These are phyloP conservation scores for Steatocranus sp. DNA, from an alignment of 2,797 vertebrate species.

Conservation along the genomic window DNA sequence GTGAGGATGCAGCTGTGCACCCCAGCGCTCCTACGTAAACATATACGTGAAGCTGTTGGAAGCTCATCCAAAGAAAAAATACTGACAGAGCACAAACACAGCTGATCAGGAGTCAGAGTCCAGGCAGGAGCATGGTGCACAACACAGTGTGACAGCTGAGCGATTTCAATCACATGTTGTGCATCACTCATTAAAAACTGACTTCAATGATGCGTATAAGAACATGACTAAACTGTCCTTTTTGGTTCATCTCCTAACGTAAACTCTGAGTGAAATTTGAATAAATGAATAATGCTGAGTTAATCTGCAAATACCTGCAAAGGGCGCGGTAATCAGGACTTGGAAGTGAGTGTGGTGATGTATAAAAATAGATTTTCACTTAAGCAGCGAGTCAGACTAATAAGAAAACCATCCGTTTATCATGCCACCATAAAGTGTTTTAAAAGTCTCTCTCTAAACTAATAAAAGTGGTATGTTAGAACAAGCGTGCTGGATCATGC, in stretches of 20 bases:
- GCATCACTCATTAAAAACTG: neutral
- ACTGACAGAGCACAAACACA: neutral
- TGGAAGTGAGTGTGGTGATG: neutral
- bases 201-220: neutral
- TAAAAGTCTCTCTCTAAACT: neutral
- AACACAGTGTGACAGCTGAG: neutral
- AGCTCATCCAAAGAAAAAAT: slow-evolving; percentile 36
- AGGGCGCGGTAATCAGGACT: neutral
- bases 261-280: neutral
- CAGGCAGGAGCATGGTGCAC: neutral
- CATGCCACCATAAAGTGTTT: neutral
- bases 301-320: neutral
- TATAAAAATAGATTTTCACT: neutral
- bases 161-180: neutral
- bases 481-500: neutral
- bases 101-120: neutral
- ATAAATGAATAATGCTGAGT: neutral
- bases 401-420: neutral
- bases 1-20: slow-evolving; percentile 1
- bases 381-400: neutral
- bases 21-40: slow-evolving; percentile 42
- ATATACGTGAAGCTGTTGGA: slow-evolving; percentile 20
- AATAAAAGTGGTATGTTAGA: neutral
- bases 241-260: neutral
- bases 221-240: neutral